A percentile compares a stretch with the other conserved stretches of the same genome.
Conservation (phyloP, 2,797 vertebrate genomes). For the Holocentrus rufus region DNA sequence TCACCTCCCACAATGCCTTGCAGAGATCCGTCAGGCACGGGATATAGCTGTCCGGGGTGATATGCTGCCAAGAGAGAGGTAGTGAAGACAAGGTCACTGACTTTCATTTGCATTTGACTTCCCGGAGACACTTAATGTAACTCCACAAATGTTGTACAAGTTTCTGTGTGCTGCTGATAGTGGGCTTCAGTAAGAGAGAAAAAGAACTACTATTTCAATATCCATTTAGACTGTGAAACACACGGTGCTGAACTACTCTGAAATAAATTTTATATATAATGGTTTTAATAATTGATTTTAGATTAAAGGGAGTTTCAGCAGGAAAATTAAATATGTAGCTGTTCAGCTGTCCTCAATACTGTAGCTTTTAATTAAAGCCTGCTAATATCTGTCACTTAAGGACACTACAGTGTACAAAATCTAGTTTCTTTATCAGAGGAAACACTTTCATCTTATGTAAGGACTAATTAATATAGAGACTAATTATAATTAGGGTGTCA, state of each 20-base stretch:
- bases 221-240: neutral
- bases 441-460: conserved; percentile 24
- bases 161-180: neutral
- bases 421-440: conserved; percentile 20
- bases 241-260: neutral
- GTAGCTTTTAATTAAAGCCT: conserved; percentile 42
- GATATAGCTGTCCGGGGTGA: conserved; percentile 97
- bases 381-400: conserved; percentile 34
- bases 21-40: conserved; percentile 97
- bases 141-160: neutral
- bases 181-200: neutral
- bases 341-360: conserved; percentile 8
- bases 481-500: conserved; percentile 19
- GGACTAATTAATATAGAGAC: conserved; percentile 35
- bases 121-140: neutral
- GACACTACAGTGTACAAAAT: conserved; percentile 34
- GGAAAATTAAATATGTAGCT: neutral
- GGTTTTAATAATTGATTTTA: neutral
- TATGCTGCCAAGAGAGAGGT: conserved; percentile 83
- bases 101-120: neutral
- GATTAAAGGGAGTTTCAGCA: conserved; percentile 5
- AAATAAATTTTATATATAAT: neutral
- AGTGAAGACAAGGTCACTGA: conserved; percentile 38
- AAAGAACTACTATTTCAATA: too few species aligned
- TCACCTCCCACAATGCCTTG: conserved; percentile 99